Percentiles rank a stretch among this genome's conserved stretches.
These are phyloP conservation scores for Anorthoa munda DNA, from an alignment of 2,888 invertebrate genomes.

Conservation along the genomic window DNA sequence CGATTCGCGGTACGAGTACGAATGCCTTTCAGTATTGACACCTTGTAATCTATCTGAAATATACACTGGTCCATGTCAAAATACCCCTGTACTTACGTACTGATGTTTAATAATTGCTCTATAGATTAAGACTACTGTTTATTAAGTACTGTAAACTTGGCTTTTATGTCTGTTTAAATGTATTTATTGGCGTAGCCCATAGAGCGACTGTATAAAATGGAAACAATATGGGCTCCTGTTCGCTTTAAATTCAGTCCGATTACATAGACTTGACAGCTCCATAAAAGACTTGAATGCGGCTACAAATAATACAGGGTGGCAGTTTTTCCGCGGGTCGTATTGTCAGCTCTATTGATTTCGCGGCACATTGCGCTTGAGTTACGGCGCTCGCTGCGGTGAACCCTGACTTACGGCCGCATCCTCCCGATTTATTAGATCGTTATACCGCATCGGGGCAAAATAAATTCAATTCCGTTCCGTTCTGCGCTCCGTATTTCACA, in stretches of 20 bases:
- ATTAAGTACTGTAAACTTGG: slow-evolving; percentile 19
- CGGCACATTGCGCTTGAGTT: slow-evolving; percentile 88
- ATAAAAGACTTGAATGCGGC: slow-evolving; percentile 62
- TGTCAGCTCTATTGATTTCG: slow-evolving; percentile 88
- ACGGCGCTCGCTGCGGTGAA: slow-evolving; percentile 82
- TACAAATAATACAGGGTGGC: slow-evolving; percentile 60
- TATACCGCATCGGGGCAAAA: slow-evolving; percentile 85
- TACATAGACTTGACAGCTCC: slow-evolving; percentile 65
- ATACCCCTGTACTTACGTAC: slow-evolving; percentile 61
- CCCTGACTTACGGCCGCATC: slow-evolving; percentile 84
- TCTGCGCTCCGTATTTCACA: slow-evolving; percentile 82
- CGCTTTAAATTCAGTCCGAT: slow-evolving; percentile 58
- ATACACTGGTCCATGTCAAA: slow-evolving; percentile 74
- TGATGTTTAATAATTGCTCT: slow-evolving; percentile 61
- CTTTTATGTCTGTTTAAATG: slow-evolving; percentile 33
- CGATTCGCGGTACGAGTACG: slow-evolving; percentile 79
- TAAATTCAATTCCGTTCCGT: slow-evolving; percentile 83
- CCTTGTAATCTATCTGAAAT: slow-evolving; percentile 81
- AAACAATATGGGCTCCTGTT: slow-evolving; percentile 20
- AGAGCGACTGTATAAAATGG: not conserved
- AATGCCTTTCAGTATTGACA: slow-evolving; percentile 81
- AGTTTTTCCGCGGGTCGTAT: slow-evolving; percentile 67
- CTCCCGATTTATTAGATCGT: slow-evolving; percentile 88
- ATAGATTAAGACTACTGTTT: slow-evolving; percentile 43
- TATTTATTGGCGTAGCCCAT: slow-evolving; percentile 24